Base-by-base conservation (phyloP, 2,888 invertebrate genomes). In the Helicoverpa assulta region DNA sequence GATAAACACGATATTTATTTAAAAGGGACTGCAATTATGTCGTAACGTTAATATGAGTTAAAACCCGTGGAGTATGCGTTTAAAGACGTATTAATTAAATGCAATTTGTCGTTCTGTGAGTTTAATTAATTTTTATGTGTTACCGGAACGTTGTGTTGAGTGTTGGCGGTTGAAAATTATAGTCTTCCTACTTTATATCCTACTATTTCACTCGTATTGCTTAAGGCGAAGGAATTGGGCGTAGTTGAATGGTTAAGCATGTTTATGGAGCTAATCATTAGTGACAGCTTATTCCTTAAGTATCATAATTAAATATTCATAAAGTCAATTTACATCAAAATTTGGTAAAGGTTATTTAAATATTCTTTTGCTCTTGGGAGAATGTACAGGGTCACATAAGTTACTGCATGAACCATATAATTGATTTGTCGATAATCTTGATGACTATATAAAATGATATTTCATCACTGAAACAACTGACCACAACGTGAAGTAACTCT, bases 1-100 rank as follows among this genome's bases (percentile, higher is more conserved):
- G 65, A 64, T 75, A 75, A 82, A 79, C 73, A 67, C 62, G 59
- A 12, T 19, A 66, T 66, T 67, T 68, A 72, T 70, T 56, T 72
- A 54, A 40, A 62, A 66, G 80, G 67, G 43, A 52, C 75, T 62
- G 56, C 52, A 52, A 71, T 70, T 67, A 62, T 72, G 56, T 55
- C 37, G 76, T 74, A 70, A 80, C 75, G 0, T 59, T 8, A 47
- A 70, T 10, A 58, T 68, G 68, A 50, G 51, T 43, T 67, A 60
- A 54, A 43, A 43, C 53, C 53, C 37, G 51, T 29, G 57, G 19
- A 59, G 78, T 56, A 78, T 78, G 70, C 60, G 8, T 33, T 33
- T 54, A 8, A 50, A n/a, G 2, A 37, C 8, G n/a, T 5, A 57
- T 64, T 59, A n/a, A 18, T 47, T 56, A 14, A 16, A 50, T 37